These are phyloP conservation scores for Neotoxoptera formosana DNA, from an alignment of 1,140 invertebrate genomes.

Conservation along the genomic window DNA sequence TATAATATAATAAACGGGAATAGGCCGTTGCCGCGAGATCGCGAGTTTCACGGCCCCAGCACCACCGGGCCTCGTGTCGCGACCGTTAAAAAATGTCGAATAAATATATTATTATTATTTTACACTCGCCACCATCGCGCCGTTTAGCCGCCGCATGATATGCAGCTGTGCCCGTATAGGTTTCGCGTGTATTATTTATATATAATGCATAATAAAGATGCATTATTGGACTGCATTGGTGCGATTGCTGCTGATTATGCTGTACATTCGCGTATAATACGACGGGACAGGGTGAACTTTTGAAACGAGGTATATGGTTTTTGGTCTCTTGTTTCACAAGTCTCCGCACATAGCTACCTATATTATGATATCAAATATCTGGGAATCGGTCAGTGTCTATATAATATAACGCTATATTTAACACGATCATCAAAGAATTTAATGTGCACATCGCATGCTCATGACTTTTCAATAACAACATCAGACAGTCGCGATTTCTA, in stretches of 20 bases:
- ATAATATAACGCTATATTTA: no score
- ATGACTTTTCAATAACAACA: no score
- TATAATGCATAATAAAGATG: no score
- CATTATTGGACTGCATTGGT: background rate
- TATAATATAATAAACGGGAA: background rate
- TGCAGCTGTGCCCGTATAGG: background rate
- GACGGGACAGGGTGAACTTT: background rate
- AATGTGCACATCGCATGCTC: no score
- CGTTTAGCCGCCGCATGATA: background rate
- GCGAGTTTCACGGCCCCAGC: background rate
- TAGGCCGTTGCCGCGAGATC: background rate
- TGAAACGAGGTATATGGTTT: background rate
- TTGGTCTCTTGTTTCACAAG: background rate
- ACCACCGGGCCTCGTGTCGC: background rate
- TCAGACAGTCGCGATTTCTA: no score
- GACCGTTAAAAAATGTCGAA: conserved; percentile 22
- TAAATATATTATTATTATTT: background rate
- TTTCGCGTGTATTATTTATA: background rate
- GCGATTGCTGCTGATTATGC: background rate
- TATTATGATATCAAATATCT: no score
- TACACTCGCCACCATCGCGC: background rate
- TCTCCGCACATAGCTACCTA: no score
- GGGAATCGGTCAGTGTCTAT: no score
- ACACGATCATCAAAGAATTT: no score
- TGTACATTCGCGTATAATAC: no score